These are phyloP conservation scores for Hydropsyche betteni DNA, from an alignment of 2,888 invertebrate genomes.

Conservation along the genomic window DNA sequence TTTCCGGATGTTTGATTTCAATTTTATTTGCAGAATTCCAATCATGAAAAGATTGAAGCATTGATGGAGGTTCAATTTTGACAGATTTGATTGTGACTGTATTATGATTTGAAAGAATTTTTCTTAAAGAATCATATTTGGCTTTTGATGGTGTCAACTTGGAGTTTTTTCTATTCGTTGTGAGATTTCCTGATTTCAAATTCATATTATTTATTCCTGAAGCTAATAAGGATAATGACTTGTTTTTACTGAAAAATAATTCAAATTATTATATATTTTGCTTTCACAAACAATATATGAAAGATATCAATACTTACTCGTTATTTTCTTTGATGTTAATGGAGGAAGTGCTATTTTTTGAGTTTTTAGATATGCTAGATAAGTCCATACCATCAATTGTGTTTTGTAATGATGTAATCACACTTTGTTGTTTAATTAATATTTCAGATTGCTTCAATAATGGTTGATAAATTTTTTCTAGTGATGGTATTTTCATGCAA, in stretches of 20 bases:
- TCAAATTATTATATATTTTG: not conserved
- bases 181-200: constrained; percentile 60
- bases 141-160: constrained; percentile 36
- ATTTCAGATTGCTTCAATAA: constrained; percentile 79
- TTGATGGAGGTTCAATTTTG: constrained; percentile 61
- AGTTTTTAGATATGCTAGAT: constrained; percentile 17
- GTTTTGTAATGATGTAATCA: constrained; percentile 58
- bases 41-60: constrained; percentile 55
- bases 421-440: constrained; percentile 68
- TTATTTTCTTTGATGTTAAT: not conserved
- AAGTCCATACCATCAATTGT: constrained; percentile 57
- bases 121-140: constrained; percentile 65
- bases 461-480: constrained; percentile 83
- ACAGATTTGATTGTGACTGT: constrained; percentile 65
- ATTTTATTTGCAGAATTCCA: constrained; percentile 50
- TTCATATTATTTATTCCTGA: constrained; percentile 66
- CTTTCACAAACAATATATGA: not conserved
- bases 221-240: constrained; percentile 62
- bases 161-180: constrained; percentile 56
- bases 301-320: not conserved
- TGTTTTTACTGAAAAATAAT: constrained; percentile 52
- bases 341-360: not conserved
- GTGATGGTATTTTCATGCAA: constrained; percentile 71
- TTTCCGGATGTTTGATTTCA: not conserved
- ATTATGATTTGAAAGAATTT: constrained; percentile 64